A percentile compares a stretch with the other conserved stretches of the same genome.
These are phyloP conservation scores for Danio aesculapii DNA, from an alignment of 2,797 vertebrate genomes.

Conservation along the genomic window DNA sequence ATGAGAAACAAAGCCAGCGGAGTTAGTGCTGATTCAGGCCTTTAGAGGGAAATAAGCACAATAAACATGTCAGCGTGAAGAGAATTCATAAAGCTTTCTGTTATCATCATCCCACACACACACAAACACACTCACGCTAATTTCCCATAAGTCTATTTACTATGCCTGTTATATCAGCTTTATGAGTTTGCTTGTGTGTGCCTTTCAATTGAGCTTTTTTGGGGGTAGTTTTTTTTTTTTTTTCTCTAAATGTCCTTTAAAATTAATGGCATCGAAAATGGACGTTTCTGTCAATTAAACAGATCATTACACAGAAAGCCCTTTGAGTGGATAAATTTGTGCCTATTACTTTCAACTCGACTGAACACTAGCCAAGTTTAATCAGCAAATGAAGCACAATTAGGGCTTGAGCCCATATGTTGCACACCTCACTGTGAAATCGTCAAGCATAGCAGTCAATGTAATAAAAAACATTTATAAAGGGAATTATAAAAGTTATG, in stretches of 20 bases:
- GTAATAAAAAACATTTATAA: neutral
- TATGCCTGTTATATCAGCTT: conserved; percentile 26
- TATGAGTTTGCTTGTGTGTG: neutral
- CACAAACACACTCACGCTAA: conserved; percentile 34
- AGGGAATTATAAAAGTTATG: too few relatives aligned
- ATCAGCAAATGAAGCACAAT: neutral
- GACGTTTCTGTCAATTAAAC: conserved; percentile 5
- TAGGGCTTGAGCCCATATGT: neutral
- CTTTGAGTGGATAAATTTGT: neutral
- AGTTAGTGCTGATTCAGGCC: conserved; percentile 39
- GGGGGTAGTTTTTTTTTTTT: neutral
- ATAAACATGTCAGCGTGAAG: conserved; percentile 37
- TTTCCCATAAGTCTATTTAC: conserved; percentile 38
- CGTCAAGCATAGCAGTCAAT: neutral
- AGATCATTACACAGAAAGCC: conserved; percentile 23
- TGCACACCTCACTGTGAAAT: neutral
- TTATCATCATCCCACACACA: conserved; percentile 47
- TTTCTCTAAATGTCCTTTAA: neutral
- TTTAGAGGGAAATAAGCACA: conserved; percentile 26
- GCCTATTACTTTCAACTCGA: conserved; percentile 35
- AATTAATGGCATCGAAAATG: conserved; percentile 14
- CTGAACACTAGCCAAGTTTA: neutral
- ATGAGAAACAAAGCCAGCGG: conserved; percentile 19
- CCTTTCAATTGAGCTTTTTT: neutral
- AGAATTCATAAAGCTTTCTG: conserved; percentile 29